Evolutionary conservation across 1,140 invertebrate species (phyloP), one percentile per base, ranked within the genome.

Genomic region (Ptiloglossa arizonensis): DNA sequence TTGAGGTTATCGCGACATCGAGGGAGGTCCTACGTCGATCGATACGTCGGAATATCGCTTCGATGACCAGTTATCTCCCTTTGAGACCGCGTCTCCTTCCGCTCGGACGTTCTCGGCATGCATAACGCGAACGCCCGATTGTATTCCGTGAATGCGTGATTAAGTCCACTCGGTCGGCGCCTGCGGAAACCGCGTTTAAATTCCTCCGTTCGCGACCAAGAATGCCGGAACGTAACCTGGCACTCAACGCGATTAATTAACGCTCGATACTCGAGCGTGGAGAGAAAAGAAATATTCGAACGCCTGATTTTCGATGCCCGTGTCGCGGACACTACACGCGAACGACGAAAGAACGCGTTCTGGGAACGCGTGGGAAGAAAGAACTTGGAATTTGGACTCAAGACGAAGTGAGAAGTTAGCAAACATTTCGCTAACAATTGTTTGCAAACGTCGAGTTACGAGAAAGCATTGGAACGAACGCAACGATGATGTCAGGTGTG

Each of bases 61-160:
- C 75, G 80, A 87, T 83, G 83, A 87, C 77, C 80, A 68, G 85
- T 84, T 87, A 86, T 83, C 80, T 84, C 87, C 67, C 78, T 84
- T 85, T 84, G 67, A 85, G 63, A 67, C 46, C 57, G 52, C 54
- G 29, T 70, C 63, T 79, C 79, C 72, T 84, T 83, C 73, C 46
- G 41, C 54, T 24, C 44, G 50, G 64, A 70, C 75, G 74, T 74
- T 52, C 82, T 83, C 69, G 64, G 74, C 75, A 81, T 72, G 80
- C 82, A 82, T 83, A 62, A 50, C 59, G 69, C 64, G 81, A 83
- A 79, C 75, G 63, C 41, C 32, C 69, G 69, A 83, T 83, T 83
- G 81, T 83, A 72, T 83, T 70, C 82, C 66, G 75, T 82, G 82
- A 83, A 83, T 83, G 80, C 56, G 80, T 73, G 81, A 83, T 83